Base-by-base conservation (phyloP, 1,140 invertebrate genomes). In the Gryllus bimaculatus region DNA sequence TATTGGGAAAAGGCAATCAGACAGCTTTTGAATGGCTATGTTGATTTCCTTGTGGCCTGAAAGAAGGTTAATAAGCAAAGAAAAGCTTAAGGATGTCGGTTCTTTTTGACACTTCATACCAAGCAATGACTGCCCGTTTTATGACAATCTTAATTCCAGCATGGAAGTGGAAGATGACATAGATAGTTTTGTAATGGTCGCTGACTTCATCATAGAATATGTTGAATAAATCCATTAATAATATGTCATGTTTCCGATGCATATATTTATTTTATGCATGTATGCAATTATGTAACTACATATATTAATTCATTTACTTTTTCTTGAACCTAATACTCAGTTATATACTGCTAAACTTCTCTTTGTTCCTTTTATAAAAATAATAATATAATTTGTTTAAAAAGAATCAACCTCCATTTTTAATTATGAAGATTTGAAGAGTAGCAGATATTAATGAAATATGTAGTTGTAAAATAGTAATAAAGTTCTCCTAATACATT, bases 401-500 rank as follows among this genome's bases (percentile, higher is more conserved):
- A 76, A 18, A 73, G 75, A 76, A 76, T 7, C 13, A 76, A 76
- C n/a, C 13, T 3, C 21, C 75, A 18, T 76, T 76, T 76, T 21
- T 13, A 76, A 18, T 76, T 13, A 76, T n/a, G n/a, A 76, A 76
- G n/a, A 3, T 21, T 3, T n/a, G 7, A 76, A 7, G 39, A 21
- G 39, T 13, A 7, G 21, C 13, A 76, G 7, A 21, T 21, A 18
- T 76, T 76, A n/a, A n/a, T 26, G 13, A 3, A 26, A n/a, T n/a
- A 76, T 21, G 75, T 76, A 76, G 75, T 26, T 2, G 21, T n/a
- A 76, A 76, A 3, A n/a, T 3, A n/a, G 13, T 76, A 21, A 15
- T 20, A 21, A 76, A 21, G 75, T 76, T 76, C 3, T 76, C 75
- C 66, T 73, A 73, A 73, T 73, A 73, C n/a, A n/a, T 73, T 73